Evolutionary conservation across 2,888 invertebrate species (phyloP).

Genomic region (Psylliodes chrysocephalus): DNA sequence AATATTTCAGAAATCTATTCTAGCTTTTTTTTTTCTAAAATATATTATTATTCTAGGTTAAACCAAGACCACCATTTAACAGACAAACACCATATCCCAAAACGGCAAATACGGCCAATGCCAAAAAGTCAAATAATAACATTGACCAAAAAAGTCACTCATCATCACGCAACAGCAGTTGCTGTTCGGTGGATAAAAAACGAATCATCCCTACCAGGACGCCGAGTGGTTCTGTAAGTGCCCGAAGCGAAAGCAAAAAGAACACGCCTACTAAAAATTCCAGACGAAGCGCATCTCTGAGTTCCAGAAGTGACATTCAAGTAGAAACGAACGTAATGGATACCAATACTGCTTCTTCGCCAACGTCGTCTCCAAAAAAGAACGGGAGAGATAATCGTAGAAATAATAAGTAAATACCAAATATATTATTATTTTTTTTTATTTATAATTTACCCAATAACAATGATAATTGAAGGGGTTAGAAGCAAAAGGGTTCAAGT

Average conservation of each 20-base stretch:
- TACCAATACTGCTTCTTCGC: not conserved
- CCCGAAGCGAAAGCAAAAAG: not conserved
- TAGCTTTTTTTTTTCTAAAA: not conserved
- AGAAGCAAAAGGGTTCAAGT: too few relatives aligned
- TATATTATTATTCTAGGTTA: not conserved
- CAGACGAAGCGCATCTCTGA: not conserved
- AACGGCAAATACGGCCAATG: not conserved
- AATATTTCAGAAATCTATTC: not conserved
- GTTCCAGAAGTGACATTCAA: not conserved
- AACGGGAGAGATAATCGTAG: not conserved
- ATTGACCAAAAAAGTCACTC: not conserved
- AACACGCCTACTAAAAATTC: not conserved
- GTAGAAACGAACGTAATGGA: not conserved
- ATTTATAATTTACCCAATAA: too few relatives aligned
- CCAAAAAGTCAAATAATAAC: not conserved
- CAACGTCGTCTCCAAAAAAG: not conserved
- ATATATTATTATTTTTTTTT: too few relatives aligned
- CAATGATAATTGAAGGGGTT: too few relatives aligned
- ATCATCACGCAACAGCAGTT: too few relatives aligned
- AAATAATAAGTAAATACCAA: not conserved
- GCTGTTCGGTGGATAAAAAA: too few relatives aligned
- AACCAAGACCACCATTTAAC: not conserved
- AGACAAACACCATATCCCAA: too few relatives aligned
- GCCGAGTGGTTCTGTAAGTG: not conserved
- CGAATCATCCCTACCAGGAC: not conserved